A percentile compares a stretch with the other conserved stretches of the same genome.
Conservation (phyloP, 1,140 invertebrate species). For the Sitodiplosis mosellana region DNA sequence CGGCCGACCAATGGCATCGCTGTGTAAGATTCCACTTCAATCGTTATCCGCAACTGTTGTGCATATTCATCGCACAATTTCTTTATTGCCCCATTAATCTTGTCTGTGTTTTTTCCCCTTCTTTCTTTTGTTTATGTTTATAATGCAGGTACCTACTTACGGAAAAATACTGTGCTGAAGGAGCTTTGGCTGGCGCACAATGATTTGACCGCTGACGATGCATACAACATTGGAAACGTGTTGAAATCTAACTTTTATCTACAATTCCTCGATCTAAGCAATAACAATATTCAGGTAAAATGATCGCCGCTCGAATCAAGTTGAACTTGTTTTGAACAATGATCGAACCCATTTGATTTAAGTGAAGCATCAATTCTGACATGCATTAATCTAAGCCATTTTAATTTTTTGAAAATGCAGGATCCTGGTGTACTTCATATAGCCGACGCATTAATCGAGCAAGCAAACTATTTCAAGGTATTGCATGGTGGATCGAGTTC, state of each 20-base stretch:
- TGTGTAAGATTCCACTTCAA: slow-evolving; percentile 32
- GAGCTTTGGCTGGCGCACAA: slow-evolving; percentile 76
- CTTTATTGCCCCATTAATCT: background rate
- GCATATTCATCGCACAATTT: too few relatives aligned
- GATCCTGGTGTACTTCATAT: slow-evolving; percentile 53
- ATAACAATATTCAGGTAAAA: slow-evolving; percentile 41
- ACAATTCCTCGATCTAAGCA: slow-evolving; percentile 58
- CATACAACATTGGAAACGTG: slow-evolving; percentile 52
- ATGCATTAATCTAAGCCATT: background rate
- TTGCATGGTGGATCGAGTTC: background rate
- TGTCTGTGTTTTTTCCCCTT: too few relatives aligned
- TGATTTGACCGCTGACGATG: slow-evolving; percentile 51
- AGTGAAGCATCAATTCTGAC: too few relatives aligned
- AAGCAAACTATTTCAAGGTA: slow-evolving; percentile 23
- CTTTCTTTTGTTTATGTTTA: slow-evolving; percentile 7
- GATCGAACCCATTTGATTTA: too few relatives aligned
- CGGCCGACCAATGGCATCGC: slow-evolving; percentile 40
- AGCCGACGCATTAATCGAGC: slow-evolving; percentile 50
- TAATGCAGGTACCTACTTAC: slow-evolving; percentile 63
- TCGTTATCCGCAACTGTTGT: background rate
- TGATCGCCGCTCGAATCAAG: too few relatives aligned
- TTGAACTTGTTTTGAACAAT: background rate
- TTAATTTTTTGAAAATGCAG: slow-evolving; percentile 19
- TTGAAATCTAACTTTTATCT: slow-evolving; percentile 47
- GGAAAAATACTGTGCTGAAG: slow-evolving; percentile 55